A percentile compares a stretch with the other conserved stretches of the same genome.
phyloP scores from a whole-genome alignment of 1,140 invertebrate genomes.

The Lysiphlebus fabarum region DNA sequence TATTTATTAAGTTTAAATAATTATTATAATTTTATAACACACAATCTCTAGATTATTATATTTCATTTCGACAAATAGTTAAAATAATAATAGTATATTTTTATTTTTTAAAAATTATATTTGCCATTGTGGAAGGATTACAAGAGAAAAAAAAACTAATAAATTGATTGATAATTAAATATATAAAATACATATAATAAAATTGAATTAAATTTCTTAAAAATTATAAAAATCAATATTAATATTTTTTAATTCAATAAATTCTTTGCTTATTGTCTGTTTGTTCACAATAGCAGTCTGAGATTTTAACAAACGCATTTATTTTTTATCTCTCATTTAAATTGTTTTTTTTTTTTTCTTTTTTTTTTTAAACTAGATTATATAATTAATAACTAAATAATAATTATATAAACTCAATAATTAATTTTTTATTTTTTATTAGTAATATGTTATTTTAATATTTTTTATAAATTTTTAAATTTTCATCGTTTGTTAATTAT shows the following conservation, averaged over 20 bases:
- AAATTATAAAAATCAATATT: constrained; percentile 15
- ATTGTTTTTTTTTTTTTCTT: not conserved
- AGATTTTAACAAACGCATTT: constrained; percentile 25
- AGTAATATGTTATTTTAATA: constrained; percentile 1
- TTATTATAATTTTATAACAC: constrained; percentile 15
- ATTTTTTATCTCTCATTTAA: constrained; percentile 11
- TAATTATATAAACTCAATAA: not conserved
- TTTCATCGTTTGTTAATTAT: constrained; percentile 5
- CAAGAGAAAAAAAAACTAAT: constrained; percentile 13
- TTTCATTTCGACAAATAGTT: not conserved
- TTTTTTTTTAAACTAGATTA: constrained; percentile 1
- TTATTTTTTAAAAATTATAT: not conserved
- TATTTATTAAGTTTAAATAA: not conserved
- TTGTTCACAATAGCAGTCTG: constrained; percentile 54
- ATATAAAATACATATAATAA: constrained; percentile 5
- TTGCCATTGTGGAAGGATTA: constrained; percentile 11
- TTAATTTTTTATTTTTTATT: not conserved
- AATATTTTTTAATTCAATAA: constrained; percentile 2
- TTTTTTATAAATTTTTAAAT: constrained; percentile 5
- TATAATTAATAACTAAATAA: not conserved
- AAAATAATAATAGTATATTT: not conserved
- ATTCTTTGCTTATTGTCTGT: constrained; percentile 55
- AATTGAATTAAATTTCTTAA: constrained; percentile 23
- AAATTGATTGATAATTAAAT: constrained; percentile 9
- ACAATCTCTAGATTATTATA: not conserved